Conservation (phyloP, 2,888 invertebrate species). For the Athalia cordata region DNA sequence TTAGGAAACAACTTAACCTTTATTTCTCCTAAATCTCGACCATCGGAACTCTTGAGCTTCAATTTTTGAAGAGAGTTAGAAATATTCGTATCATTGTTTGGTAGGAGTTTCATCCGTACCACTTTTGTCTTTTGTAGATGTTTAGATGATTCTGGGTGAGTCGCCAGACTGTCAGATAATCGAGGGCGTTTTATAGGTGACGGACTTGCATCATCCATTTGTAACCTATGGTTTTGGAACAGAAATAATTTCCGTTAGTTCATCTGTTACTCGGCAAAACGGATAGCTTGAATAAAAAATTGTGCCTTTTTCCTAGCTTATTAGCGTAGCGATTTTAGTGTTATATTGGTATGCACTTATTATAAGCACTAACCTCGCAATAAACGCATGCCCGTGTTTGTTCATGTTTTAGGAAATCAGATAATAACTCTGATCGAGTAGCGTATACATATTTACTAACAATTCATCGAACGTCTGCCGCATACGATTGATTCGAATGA, state of each 20-base stretch:
- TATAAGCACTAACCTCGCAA: not conserved
- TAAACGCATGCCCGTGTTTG: not conserved
- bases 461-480: not conserved
- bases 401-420: not conserved
- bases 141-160: not conserved
- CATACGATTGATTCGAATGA: not conserved
- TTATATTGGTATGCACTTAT: not conserved
- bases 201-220: constrained; percentile 31
- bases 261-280: not conserved
- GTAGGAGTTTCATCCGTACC: constrained; percentile 5
- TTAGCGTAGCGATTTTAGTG: not conserved
- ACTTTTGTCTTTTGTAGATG: not conserved
- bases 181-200: constrained; percentile 38
- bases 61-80: constrained; percentile 57
- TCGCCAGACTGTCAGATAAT: not conserved
- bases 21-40: constrained; percentile 65
- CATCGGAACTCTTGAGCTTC: constrained; percentile 61
- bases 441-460: not conserved
- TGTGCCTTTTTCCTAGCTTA: not conserved
- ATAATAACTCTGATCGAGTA: not conserved
- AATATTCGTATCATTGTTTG: constrained; percentile 45
- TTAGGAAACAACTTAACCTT: constrained; percentile 57
- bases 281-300: not conserved
- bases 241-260: not conserved
- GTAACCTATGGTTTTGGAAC: not conserved